These are phyloP conservation scores for Microtus ochrogaster DNA, from an alignment of 2,113 vertebrate species.

Conservation along the genomic window DNA sequence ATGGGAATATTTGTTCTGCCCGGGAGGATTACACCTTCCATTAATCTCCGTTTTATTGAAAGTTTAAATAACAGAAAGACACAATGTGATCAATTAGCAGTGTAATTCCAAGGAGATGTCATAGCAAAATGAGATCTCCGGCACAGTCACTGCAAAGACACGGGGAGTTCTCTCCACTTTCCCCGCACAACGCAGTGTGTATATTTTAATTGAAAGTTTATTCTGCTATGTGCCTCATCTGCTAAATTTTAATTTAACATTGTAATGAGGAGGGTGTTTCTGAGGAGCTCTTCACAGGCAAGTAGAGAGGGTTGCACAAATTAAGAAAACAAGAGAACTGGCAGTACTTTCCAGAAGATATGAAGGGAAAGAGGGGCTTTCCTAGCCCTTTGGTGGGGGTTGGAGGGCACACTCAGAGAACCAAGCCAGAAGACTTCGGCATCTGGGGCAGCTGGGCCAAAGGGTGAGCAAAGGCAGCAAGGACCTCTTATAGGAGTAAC, in stretches of 20 bases:
- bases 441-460: not conserved
- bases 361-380: not conserved
- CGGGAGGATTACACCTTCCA: conserved; percentile 87
- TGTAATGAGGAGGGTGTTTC: conserved; percentile 79
- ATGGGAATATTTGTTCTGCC: conserved; percentile 88
- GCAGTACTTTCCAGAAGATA: not conserved
- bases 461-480: not conserved
- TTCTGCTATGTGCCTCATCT: conserved; percentile 83
- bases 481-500: not conserved
- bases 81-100: conserved; percentile 89
- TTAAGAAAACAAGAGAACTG: conserved; percentile 52
- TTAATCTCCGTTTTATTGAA: conserved; percentile 89
- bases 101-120: conserved; percentile 87
- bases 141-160: conserved; percentile 76
- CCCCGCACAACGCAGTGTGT: conserved; percentile 75
- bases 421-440: not conserved
- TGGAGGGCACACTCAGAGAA: not conserved
- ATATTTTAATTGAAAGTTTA: conserved; percentile 86
- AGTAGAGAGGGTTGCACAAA: conserved; percentile 70
- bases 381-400: not conserved
- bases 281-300: conserved; percentile 61
- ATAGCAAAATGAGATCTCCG: conserved; percentile 84
- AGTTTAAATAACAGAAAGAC: conserved; percentile 91
- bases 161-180: conserved; percentile 82
- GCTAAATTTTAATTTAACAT: conserved; percentile 84